Evolutionary conservation across 2,113 vertebrate species (phyloP).

Genomic region (Lates calcarifer): DNA sequence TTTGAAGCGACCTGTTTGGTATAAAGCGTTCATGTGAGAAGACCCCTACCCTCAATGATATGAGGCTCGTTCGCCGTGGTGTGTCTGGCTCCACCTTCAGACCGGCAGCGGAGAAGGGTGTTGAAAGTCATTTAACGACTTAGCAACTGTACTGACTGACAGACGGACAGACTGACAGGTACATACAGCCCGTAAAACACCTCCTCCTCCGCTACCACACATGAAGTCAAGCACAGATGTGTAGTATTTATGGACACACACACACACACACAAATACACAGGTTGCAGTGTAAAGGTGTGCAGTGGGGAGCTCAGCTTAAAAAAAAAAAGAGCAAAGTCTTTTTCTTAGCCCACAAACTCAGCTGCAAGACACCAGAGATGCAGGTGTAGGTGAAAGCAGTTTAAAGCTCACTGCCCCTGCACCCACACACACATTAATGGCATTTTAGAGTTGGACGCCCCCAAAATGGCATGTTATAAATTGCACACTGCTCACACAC

Average conservation of each 20-base stretch:
- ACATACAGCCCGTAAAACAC: constrained; percentile 46
- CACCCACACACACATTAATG: constrained; percentile 13
- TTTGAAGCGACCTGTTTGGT: constrained; percentile 27
- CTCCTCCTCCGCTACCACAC: constrained; percentile 65
- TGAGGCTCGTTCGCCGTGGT: constrained; percentile 76
- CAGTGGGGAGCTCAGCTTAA: background rate
- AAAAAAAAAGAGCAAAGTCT: constrained; percentile 3
- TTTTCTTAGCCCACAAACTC: constrained; percentile 11
- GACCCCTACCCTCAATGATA: constrained; percentile 81
- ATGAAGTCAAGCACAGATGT: constrained; percentile 48
- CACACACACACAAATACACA: constrained; percentile 33
- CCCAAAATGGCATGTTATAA: constrained; percentile 8
- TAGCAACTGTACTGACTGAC: constrained; percentile 69
- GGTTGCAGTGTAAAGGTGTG: constrained; percentile 18
- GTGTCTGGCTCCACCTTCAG: constrained; percentile 73
- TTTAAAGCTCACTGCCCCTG: constrained; percentile 12
- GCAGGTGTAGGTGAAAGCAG: constrained; percentile 5
- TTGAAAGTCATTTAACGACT: constrained; percentile 72
- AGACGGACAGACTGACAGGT: constrained; percentile 66
- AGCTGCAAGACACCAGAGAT: constrained; percentile 36
- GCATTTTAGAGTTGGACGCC: background rate
- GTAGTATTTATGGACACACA: constrained; percentile 31
- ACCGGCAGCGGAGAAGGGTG: constrained; percentile 71
- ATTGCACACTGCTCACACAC: constrained; percentile 28
- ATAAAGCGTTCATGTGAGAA: constrained; percentile 35